Conservation (phyloP, 2,113 vertebrate species). For the Mustela nigripes region DNA sequence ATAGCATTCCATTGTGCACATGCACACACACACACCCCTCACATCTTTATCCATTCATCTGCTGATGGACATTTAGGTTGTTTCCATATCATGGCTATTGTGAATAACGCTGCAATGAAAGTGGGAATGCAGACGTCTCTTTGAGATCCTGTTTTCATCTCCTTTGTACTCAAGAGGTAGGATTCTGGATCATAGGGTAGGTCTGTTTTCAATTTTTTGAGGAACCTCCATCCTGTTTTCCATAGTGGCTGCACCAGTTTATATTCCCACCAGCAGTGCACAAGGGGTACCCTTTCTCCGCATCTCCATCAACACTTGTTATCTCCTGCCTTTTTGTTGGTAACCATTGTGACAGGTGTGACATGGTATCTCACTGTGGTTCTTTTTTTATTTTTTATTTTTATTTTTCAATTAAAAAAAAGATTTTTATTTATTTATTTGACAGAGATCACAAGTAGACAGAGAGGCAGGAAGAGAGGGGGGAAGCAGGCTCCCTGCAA, state of each 20-base stretch:
- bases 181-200: neutral
- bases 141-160: neutral
- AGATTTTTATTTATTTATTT: no score
- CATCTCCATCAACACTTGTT: neutral
- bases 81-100: neutral
- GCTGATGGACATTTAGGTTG: neutral
- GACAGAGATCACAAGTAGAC: no score
- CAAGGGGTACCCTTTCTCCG: neutral
- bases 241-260: neutral
- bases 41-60: neutral
- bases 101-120: neutral
- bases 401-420: no score
- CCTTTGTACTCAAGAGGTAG: neutral
- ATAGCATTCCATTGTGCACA: neutral
- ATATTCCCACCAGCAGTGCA: neutral
- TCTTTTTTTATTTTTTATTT: neutral
- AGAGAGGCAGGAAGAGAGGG: no score
- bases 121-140: neutral
- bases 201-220: neutral
- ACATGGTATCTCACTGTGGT: neutral
- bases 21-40: neutral
- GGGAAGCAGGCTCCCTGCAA: no score
- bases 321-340: neutral
- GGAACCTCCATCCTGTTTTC: neutral
- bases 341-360: neutral